These are phyloP conservation scores for Dendrolimus kikuchii DNA, from an alignment of 1,140 invertebrate genomes.

Conservation along the genomic window DNA sequence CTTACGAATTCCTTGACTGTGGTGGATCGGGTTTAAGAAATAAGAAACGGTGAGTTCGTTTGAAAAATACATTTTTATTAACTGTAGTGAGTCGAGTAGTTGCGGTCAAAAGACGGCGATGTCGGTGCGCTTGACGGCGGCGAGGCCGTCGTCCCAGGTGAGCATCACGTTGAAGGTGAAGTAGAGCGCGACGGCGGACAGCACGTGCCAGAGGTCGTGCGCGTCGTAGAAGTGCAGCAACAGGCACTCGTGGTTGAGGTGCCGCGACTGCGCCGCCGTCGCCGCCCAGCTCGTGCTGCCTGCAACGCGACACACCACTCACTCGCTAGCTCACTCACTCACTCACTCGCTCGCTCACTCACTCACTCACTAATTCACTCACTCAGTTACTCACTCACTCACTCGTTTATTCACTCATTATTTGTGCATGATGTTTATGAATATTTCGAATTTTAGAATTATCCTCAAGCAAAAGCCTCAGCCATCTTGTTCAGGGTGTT, in stretches of 20 bases:
- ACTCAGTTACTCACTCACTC: too few relatives aligned
- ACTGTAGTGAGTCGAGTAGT: too few relatives aligned
- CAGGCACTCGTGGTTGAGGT: conserved; percentile 82
- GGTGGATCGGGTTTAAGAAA: too few relatives aligned
- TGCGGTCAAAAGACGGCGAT: conserved; percentile 81
- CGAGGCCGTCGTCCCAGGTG: conserved; percentile 87
- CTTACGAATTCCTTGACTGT: too few relatives aligned
- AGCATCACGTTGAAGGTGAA: conserved; percentile 91
- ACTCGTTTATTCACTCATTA: too few relatives aligned
- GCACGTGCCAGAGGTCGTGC: conserved; percentile 94
- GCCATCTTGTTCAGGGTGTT: too few relatives aligned
- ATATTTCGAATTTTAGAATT: too few relatives aligned
- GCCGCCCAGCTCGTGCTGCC: conserved; percentile 54
- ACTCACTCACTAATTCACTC: too few relatives aligned
- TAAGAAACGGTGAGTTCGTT: too few relatives aligned
- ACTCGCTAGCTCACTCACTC: neutral
- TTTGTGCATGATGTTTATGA: too few relatives aligned
- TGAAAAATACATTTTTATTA: conserved; percentile 1
- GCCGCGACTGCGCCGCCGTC: conserved; percentile 84
- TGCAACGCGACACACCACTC: neutral
- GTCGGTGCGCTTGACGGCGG: conserved; percentile 78
- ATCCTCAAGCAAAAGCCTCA: too few relatives aligned
- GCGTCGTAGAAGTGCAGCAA: conserved; percentile 82
- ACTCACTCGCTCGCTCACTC: neutral
- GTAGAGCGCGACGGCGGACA: conserved; percentile 92